phyloP scores from a whole-genome alignment of 2,113 vertebrate species.

The Chloroceryle aenea region DNA sequence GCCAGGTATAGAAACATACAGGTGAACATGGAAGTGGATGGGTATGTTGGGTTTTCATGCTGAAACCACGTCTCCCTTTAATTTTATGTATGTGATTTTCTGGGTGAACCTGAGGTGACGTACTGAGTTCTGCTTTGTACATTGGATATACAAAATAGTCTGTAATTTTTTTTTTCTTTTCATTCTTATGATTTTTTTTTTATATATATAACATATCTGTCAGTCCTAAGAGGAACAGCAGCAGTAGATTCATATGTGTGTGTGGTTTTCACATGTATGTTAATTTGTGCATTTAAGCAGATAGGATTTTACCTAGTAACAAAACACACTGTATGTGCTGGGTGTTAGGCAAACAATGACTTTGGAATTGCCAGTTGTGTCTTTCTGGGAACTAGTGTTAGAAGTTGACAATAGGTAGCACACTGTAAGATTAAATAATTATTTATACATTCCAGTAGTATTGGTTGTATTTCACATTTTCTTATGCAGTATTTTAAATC shows the following conservation, averaged over 20 bases:
- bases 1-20: not conserved
- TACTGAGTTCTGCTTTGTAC: not conserved
- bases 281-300: not conserved
- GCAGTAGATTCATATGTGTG: not conserved
- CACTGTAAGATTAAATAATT: not conserved
- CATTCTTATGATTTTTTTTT: not conserved
- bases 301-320: not conserved
- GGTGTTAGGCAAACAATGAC: not conserved
- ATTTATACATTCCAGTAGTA: not conserved
- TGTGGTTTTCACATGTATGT: not conserved
- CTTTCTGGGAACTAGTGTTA: not conserved
- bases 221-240: not conserved
- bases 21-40: not conserved
- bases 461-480: not conserved
- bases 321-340: not conserved
- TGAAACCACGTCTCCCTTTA: not conserved
- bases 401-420: not conserved
- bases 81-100: not conserved
- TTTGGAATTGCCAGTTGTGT: not conserved
- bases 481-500: not conserved
- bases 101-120: not conserved
- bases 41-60: not conserved
- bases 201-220: accelerated
- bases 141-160: not conserved
- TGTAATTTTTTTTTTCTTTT: not conserved